Percentiles rank a stretch among this genome's conserved stretches.
Evolutionary conservation across 2,888 invertebrate genomes (phyloP).

Genomic region (Limenitis camilla): DNA sequence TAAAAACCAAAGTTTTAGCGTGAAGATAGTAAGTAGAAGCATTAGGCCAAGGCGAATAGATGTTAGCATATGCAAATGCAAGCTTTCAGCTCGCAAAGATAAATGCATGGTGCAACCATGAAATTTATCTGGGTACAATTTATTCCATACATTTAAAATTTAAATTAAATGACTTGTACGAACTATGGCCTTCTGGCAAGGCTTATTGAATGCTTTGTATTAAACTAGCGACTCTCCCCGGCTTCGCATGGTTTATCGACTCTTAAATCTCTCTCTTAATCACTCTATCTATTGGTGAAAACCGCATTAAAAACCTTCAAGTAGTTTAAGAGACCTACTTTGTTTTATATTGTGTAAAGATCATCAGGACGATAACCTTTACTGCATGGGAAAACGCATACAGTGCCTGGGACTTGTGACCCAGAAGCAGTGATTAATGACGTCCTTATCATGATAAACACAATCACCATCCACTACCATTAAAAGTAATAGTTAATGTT

Average conservation of each 20-base stretch:
- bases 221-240: neutral
- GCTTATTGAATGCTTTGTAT: constrained; percentile 1
- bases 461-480: too few species aligned
- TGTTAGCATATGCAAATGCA: constrained; percentile 24
- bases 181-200: neutral
- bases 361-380: too few species aligned
- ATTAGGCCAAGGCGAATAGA: constrained; percentile 12
- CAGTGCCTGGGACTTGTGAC: too few species aligned
- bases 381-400: too few species aligned
- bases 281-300: too few species aligned
- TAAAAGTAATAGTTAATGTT: too few species aligned
- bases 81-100: constrained; percentile 18
- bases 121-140: constrained; percentile 17
- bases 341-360: too few species aligned
- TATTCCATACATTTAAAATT: constrained; percentile 16
- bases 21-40: constrained; percentile 10
- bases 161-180: constrained; percentile 11
- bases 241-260: too few species aligned
- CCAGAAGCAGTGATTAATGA: too few species aligned
- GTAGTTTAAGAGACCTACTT: neutral
- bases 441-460: too few species aligned
- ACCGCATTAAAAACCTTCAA: too few species aligned
- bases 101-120: constrained; percentile 13
- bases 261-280: too few species aligned
- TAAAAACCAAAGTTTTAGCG: neutral